A percentile compares a stretch with the other conserved stretches of the same genome.
These are phyloP conservation scores for Mareca strepera DNA, from an alignment of 2,797 vertebrate genomes.

Conservation along the genomic window DNA sequence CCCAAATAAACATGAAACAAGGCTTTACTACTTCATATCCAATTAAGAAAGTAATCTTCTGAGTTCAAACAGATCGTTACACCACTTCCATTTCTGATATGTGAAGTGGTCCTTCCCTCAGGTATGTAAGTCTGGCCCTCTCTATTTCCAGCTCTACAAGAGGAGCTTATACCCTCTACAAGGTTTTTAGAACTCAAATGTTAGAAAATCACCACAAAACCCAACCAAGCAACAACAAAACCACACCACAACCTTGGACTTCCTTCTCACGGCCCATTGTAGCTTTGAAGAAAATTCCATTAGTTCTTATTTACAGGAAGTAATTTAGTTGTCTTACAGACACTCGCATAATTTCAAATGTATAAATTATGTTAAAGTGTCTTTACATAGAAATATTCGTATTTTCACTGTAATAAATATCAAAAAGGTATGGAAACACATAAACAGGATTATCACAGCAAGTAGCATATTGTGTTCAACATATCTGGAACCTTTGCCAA, in stretches of 20 bases:
- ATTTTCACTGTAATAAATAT: background rate
- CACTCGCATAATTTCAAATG: background rate
- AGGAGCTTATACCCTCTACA: background rate
- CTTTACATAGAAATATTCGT: background rate
- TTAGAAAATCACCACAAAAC: background rate
- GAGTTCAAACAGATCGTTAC: background rate
- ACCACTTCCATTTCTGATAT: rapidly evolving
- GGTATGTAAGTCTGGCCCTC: background rate
- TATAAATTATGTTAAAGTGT: background rate
- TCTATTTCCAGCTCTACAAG: background rate
- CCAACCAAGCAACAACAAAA: too few relatives aligned
- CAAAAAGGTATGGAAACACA: background rate
- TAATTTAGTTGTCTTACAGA: background rate
- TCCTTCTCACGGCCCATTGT: background rate
- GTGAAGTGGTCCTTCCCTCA: background rate
- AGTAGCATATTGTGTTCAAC: background rate
- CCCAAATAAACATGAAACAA: background rate
- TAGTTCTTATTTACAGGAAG: background rate
- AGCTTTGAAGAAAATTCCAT: background rate
- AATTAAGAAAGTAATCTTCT: background rate
- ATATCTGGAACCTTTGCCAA: background rate
- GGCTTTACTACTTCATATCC: background rate
- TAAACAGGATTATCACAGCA: background rate
- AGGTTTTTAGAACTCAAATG: background rate
- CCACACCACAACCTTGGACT: background rate